Base-by-base conservation (phyloP, 2,888 invertebrate genomes). In the Neria commutata region DNA sequence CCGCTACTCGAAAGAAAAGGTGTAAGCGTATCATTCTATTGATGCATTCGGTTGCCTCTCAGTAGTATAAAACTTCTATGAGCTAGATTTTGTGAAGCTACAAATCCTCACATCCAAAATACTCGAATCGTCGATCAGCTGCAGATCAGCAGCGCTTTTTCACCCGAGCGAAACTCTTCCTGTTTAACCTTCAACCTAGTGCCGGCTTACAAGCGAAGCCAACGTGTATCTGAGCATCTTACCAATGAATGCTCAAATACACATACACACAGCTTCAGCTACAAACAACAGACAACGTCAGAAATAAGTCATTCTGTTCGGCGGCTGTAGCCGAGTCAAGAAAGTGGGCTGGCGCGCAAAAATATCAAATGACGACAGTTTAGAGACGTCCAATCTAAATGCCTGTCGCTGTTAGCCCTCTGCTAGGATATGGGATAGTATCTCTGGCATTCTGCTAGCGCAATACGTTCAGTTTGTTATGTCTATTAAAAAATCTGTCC, bases 291-390 rank as follows among this genome's bases (percentile, higher is more conserved):
- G 54, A 47, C 52, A 47, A 47, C 40, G 14, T 33, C 46, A 52
- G 25, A 62, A 62, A 57, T 57, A 58, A 62, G 59, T 62, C 56
- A 57, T 62, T 54, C 54, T 25, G 19, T n/a, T n/a, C n/a, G n/a
- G n/a, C n/a, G n/a, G n/a, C n/a, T n/a, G n/a, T n/a, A n/a, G n/a
- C n/a, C n/a, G n/a, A n/a, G n/a, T 8, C 42, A 37, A 52, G 52
- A 53, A 45, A 10, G 26, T 8, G 29, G 6, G 29, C n/a, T 29
- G 29, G 6, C 42, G 33, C 53, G 45, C 42, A 48, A 63, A 67
- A 64, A 62, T 65, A 66, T 66, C 66, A 65, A 67, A 65, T 67
- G 64, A 65, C 66, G 67, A 68, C 67, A 67, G 65, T 67, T 68
- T 68, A 65, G 66, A 64, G 64, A 66, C 64, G 52, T 65, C 61